Base-by-base conservation (phyloP, 2,113 vertebrate genomes). In the Macquaria australasica region DNA sequence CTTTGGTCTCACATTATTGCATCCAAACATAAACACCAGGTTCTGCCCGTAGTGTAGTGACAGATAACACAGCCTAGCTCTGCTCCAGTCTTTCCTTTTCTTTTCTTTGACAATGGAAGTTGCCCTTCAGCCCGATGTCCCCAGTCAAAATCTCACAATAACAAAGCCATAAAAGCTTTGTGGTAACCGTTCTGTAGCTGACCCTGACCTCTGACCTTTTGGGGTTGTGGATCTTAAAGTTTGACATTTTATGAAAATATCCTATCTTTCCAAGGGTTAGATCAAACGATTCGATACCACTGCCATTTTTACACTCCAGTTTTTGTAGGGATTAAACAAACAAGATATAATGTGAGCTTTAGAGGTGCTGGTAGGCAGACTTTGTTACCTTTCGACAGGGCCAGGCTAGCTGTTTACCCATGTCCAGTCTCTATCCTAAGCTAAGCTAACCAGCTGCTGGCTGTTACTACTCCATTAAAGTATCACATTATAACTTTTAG, bases 171-270 rank as follows among this genome's bases (percentile, higher is more conserved):
- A 15, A 9, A 56, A 64, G 58, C 51, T 43, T 53, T 25, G 25
- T 31, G 5, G 4, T 71, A 25, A 18, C 51, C 0, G 9, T n/a
- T 67, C 51, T 78, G 16, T 9, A 20, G 59, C 68, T 58, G 81
- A 58, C 74, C 73, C 41, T 67, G 82, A 68, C 82, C 75, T 78
- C 43, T 74, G 73, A 73, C 59, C 41, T 71, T 23, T 71, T 23
- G 6, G 51, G 14, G 18, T 14, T 4, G 3, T 39, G 23, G 15
- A 25, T 59, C 39, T 25, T 18, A 16, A 62, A 68, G 9, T 51
- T 72, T 6, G 34, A 51, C 43, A 68, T 75, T 53, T 70, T 34
- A 4, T 31, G 11, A 14, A 1, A 72, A 37, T 10, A 12, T 20
- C 2, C 43, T 48, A 66, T 50, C 59, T 50, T 6, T 14, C 20